Evolutionary conservation across 2,888 invertebrate genomes (phyloP).

Genomic region (Cybosia mesomella): DNA sequence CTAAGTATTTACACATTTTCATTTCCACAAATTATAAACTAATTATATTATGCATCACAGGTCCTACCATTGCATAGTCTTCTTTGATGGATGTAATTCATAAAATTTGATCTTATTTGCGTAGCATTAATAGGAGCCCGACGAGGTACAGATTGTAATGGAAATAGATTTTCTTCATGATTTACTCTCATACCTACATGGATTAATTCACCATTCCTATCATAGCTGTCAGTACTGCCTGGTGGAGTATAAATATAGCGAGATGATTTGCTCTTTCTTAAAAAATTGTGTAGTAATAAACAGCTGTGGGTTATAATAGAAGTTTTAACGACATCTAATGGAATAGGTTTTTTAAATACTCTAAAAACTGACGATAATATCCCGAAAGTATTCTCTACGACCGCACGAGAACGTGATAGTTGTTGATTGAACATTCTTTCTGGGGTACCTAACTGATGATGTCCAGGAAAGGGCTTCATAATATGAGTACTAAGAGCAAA

Average conservation of each 20-base stretch:
- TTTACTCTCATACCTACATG: not conserved
- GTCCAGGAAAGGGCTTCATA: conserved; percentile 17
- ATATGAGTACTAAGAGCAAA: conserved; percentile 12
- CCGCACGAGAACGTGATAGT: conserved; percentile 13
- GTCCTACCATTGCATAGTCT: too few relatives aligned
- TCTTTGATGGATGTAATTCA: not conserved
- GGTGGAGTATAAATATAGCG: not conserved
- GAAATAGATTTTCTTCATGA: not conserved
- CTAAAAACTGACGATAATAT: conserved; percentile 15
- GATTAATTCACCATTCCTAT: not conserved
- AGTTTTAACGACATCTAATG: conserved; percentile 8
- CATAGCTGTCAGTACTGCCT: not conserved
- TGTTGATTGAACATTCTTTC: conserved; percentile 17
- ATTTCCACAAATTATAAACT: too few relatives aligned
- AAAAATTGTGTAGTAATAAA: conserved; percentile 35
- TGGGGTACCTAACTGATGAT: conserved; percentile 9
- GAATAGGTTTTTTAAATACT: conserved; percentile 16
- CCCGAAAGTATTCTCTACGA: conserved; percentile 1
- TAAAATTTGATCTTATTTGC: not conserved
- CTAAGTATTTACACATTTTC: too few relatives aligned
- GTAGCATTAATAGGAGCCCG: not conserved
- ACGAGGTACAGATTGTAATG: not conserved
- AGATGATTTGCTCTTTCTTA: conserved; percentile 12
- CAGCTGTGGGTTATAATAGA: conserved; percentile 11
- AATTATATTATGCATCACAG: too few relatives aligned